phyloP scores from a whole-genome alignment of 2,888 invertebrate species.

The Epinotia brunnichana region DNA sequence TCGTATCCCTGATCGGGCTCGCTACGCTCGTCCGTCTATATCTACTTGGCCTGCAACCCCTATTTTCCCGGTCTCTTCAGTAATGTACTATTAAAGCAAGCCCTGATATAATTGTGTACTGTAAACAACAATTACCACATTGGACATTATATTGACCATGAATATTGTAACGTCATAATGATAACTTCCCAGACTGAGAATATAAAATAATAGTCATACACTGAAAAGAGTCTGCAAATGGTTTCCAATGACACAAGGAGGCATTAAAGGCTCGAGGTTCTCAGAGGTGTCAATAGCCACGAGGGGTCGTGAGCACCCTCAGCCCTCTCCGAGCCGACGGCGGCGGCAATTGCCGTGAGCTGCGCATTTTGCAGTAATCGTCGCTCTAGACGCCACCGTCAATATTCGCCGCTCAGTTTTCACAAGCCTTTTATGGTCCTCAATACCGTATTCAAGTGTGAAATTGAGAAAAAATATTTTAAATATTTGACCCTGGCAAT shows the following conservation, averaged over 20 bases:
- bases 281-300: slow-evolving; percentile 32
- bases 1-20: too few relatives aligned
- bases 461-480: too few relatives aligned
- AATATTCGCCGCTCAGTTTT: not conserved
- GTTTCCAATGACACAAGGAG: slow-evolving; percentile 22
- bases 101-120: too few relatives aligned
- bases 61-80: too few relatives aligned
- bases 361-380: slow-evolving; percentile 23
- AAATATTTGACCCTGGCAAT: too few relatives aligned
- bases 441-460: not conserved
- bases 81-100: too few relatives aligned
- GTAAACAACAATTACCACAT: too few relatives aligned
- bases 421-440: not conserved
- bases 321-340: slow-evolving; percentile 22
- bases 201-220: not conserved
- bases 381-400: slow-evolving; percentile 6
- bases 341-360: slow-evolving; percentile 30
- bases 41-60: too few relatives aligned
- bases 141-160: too few relatives aligned
- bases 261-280: slow-evolving; percentile 16
- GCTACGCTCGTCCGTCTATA: too few relatives aligned
- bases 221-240: slow-evolving; percentile 5
- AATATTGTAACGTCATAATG: not conserved
- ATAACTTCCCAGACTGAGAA: not conserved
- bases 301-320: slow-evolving; percentile 20